Evolutionary conservation across 2,797 vertebrate genomes (phyloP), one percentile per base, ranked within the genome.

Genomic region (Cercopithecus diana): DNA sequence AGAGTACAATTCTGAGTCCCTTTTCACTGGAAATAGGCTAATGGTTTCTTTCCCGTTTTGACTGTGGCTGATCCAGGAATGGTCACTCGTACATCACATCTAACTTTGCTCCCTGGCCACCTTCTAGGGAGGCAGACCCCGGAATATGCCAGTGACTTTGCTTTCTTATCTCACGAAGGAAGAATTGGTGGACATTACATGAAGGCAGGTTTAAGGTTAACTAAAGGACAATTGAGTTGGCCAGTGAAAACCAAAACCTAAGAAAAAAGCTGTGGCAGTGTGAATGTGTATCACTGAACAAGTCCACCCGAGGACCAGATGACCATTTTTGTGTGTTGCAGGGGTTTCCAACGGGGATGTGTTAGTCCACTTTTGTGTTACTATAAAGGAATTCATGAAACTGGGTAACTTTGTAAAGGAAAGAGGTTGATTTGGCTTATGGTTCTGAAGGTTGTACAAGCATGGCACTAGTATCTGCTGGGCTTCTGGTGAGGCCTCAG

Each of bases 21-120:
- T 50, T 90, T 52, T 61, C 75, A 17, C 3, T 45, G 72, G 79
- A 77, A 80, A 93, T 45, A 20, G n/a, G 61, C 45, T 95, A 93
- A 93, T 45, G 48, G 76, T 22, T 88, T 81, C 39, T 79, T 88
- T 95, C 90, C 77, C 58, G 11, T 77, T 81, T 39, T 58, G 67
- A 87, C 8, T 17, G 8, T 4, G 19, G 12, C 82, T 90, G 81
- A 75, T 19, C 30, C 58, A 75, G 77, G 22, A 67, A 58, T 8
- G 24, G 48, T 82, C 76, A 28, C 19, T 22, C 55, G 2, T n/a
- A 19, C 0, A 26, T 7, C 26, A 50, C n/a, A 75, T n/a, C 20
- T n/a, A 5, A 14, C 26, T n/a, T 43, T 52, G 19, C 33, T 67
- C 13, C 14, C n/a, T 22, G 73, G 50, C 13, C 41, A 39, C 55